Base-by-base conservation (phyloP, 2,113 vertebrate species). In the Empidonax traillii region DNA sequence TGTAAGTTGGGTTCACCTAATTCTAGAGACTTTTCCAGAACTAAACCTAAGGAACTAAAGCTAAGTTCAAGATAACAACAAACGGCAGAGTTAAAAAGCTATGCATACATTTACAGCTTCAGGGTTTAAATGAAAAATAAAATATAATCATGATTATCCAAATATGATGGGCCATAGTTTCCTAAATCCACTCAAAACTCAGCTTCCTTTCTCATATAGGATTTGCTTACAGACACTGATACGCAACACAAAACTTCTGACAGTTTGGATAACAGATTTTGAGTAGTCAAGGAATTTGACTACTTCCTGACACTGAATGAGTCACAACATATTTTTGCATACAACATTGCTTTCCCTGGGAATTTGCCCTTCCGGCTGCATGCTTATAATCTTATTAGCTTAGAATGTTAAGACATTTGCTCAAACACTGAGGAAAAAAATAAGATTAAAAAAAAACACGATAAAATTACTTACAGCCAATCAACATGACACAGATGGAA, bases 401-500 rank as follows among this genome's bases (percentile, higher is more conserved):
- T 79, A 43, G 66, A 77, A 53, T 41, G 51, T 66, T 83, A 81
- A 89, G 20, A 25, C 19, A 47, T 85, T 95, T 94, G 61, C 81
- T 89, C 58, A 96, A 96, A 93, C 24, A 94, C 12, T 31, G 12
- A 58, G n/a, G n/a, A 12, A 55, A 41, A 69, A 58, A 77, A 33
- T 16, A 9, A 19, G 16, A 69, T 21, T 41, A 72, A 76, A 87
- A 59, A 14, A 14, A 66, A 94, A 79, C 77, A 82, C 4, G 12
- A 90, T 93, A 87, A 93, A 78, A 94, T 96, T 90, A 99, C 99
- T 99, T 98, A 99, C 99, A 99, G 97, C 99, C 99, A 96, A 99
- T 99, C 97, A 99, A 94, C 99, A 99, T 99, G 97, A 99, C 99
- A 94, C 99, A 99, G 97, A 99, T 99, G 93, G 99, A 99, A 97